phyloP scores from a whole-genome alignment of 1,140 invertebrate genomes.

The Oreohelix idahoensis region DNA sequence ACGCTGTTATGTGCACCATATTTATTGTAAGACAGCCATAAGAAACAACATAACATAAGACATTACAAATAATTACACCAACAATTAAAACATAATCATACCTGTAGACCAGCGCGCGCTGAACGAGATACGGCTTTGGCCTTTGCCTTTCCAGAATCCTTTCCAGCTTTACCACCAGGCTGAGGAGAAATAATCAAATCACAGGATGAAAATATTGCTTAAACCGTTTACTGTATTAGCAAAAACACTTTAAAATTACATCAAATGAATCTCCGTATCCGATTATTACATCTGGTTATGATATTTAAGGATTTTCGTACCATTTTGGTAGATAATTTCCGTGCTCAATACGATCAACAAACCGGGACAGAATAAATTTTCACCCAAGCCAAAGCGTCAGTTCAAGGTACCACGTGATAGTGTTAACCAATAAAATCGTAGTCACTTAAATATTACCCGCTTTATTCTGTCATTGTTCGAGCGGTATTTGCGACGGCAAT shows the following conservation, averaged over 20 bases:
- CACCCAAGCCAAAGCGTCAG: slow-evolving; percentile 30
- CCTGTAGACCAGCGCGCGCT: slow-evolving; percentile 97
- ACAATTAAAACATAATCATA: slow-evolving; percentile 74
- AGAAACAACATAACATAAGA: too few species aligned
- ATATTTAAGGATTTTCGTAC: slow-evolving; percentile 45
- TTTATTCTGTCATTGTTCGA: too few species aligned
- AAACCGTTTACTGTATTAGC: slow-evolving; percentile 19
- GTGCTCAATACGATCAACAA: background rate
- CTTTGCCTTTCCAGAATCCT: slow-evolving; percentile 99
- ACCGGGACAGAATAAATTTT: background rate
- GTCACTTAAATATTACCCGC: too few species aligned
- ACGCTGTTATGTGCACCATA: too few species aligned
- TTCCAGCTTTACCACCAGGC: slow-evolving; percentile 99
- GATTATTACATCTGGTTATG: slow-evolving; percentile 35
- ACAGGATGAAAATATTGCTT: slow-evolving; percentile 35
- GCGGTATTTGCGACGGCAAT: too few species aligned
- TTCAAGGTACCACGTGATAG: slow-evolving; percentile 40
- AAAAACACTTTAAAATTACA: slow-evolving; percentile 29
- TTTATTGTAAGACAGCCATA: too few species aligned
- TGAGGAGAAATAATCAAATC: slow-evolving; percentile 54
- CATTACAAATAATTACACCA: too few species aligned
- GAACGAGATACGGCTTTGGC: slow-evolving; percentile 98
- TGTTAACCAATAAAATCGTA: slow-evolving; percentile 30
- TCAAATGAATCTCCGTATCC: background rate
- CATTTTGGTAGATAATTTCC: slow-evolving; percentile 34